Conservation (phyloP, 1,140 invertebrate genomes). For the Euura lappo region DNA sequence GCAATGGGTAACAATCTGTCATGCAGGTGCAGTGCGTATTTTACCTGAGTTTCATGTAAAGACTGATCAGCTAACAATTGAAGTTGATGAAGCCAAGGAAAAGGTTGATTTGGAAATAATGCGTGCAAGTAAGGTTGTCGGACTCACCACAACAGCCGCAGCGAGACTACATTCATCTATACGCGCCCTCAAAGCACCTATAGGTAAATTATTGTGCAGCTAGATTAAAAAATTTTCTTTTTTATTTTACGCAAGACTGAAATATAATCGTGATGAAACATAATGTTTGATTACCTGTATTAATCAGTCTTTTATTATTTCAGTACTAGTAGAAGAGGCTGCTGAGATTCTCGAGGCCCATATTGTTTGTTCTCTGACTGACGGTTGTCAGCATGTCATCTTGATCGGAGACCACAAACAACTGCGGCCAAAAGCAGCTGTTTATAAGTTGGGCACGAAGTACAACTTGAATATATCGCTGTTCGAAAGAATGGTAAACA, state of each 20-base stretch:
- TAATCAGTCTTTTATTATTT: conserved; percentile 27
- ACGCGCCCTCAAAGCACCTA: conserved; percentile 65
- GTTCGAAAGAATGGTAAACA: too few relatives aligned
- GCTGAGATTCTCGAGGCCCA: conserved; percentile 84
- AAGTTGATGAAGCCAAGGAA: conserved; percentile 47
- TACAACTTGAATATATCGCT: too few relatives aligned
- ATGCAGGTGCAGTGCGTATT: background rate
- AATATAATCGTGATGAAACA: too few relatives aligned
- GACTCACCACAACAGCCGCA: conserved; percentile 81
- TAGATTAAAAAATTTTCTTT: background rate
- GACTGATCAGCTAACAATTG: conserved; percentile 46
- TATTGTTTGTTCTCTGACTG: conserved; percentile 74
- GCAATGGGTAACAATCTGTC: conserved; percentile 1
- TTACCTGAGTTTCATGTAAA: conserved; percentile 40
- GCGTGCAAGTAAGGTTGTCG: conserved; percentile 63
- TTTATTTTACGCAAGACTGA: background rate
- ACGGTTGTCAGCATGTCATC: conserved; percentile 75
- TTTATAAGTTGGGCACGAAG: too few relatives aligned
- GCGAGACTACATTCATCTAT: conserved; percentile 70
- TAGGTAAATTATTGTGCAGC: conserved; percentile 53
- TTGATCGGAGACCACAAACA: too few relatives aligned
- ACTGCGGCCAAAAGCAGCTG: too few relatives aligned
- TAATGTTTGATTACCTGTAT: background rate
- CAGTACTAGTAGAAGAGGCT: conserved; percentile 84
- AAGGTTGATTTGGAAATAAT: conserved; percentile 51